A percentile compares a stretch with the other conserved stretches of the same genome.
Conservation (phyloP, 2,888 invertebrate genomes). For the Chelonus formosanus region DNA sequence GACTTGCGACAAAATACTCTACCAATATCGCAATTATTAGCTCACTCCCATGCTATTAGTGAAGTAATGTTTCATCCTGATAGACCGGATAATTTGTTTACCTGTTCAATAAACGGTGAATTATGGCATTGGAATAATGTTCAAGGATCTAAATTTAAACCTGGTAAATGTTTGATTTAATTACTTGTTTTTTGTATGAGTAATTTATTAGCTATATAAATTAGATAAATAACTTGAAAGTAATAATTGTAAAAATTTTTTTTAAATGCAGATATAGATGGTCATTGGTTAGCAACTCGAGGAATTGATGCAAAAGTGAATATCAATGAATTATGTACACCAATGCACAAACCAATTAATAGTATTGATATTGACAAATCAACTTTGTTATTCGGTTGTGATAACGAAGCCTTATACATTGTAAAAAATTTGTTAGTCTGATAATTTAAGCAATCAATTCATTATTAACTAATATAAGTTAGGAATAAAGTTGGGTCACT, state of each 20-base stretch:
- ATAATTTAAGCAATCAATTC: neutral
- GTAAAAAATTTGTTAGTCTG: conserved; percentile 71
- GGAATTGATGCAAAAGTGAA: conserved; percentile 69
- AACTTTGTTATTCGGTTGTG: conserved; percentile 83
- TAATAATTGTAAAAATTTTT: conserved; percentile 15
- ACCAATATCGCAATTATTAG: conserved; percentile 83
- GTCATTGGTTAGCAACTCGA: conserved; percentile 68
- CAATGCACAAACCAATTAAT: conserved; percentile 82
- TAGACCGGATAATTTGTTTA: conserved; percentile 84
- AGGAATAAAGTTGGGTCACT: too few relatives aligned
- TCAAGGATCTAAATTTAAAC: conserved; percentile 56
- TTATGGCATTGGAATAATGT: conserved; percentile 86
- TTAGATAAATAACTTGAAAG: neutral
- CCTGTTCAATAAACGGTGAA: conserved; percentile 83
- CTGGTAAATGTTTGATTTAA: conserved; percentile 47
- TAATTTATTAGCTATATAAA: too few relatives aligned
- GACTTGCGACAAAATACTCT: conserved; percentile 85
- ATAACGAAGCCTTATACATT: conserved; percentile 88
- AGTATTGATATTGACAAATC: conserved; percentile 80
- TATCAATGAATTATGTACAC: conserved; percentile 78
- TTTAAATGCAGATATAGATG: conserved; percentile 56
- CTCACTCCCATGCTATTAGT: conserved; percentile 79
- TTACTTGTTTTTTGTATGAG: conserved; percentile 64
- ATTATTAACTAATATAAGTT: neutral
- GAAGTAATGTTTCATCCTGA: conserved; percentile 89